Base-by-base conservation (phyloP, 2,113 vertebrate species). In the Numenius arquata region DNA sequence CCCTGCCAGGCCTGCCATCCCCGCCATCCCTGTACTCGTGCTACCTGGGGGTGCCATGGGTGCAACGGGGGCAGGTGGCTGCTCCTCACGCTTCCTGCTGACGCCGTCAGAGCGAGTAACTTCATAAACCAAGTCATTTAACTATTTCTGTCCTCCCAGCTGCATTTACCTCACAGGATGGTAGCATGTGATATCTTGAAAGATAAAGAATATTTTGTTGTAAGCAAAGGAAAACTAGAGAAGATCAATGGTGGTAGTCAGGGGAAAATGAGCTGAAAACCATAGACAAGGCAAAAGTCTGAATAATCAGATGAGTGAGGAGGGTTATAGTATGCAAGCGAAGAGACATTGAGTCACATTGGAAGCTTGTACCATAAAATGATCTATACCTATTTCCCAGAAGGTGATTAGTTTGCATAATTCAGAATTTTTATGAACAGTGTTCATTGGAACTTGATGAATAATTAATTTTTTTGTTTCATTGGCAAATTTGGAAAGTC, bases 311-410 rank as follows among this genome's bases (percentile, higher is more conserved):
- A 95, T 91, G 67, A 59, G 22, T 48, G 76, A 94, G 59, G 52
- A 82, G 52, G 38, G 55, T 82, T 78, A 36, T 53, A 62, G 45
- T 67, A 91, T 89, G 43, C 63, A 79, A 84, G 36, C 53, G 50
- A 92, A 92, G 73, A 75, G 30, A 43, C 86, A 95, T 50, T 96
- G 96, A 98, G 95, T 96, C 95, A 96, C 21, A 41, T 23, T 91
- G 87, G 85, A 83, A 66, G 71, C 76, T 72, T 21, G 6, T 92
- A 90, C 82, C 92, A 91, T 97, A 93, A 97, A 83, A 74, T 63
- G 40, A 61, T 76, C 92, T 95, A 22, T 67, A 59, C 56, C 53
- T 68, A 92, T 97, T 98, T 98, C 97, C 93, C 85, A 97, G 97
- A 98, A 97, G 63, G 59, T 66, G 72, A 94, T 93, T 89, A 94